Evolutionary conservation across 2,888 invertebrate genomes (phyloP), one percentile per base, ranked within the genome.

Genomic region (Sinohyriopsis cumingii): DNA sequence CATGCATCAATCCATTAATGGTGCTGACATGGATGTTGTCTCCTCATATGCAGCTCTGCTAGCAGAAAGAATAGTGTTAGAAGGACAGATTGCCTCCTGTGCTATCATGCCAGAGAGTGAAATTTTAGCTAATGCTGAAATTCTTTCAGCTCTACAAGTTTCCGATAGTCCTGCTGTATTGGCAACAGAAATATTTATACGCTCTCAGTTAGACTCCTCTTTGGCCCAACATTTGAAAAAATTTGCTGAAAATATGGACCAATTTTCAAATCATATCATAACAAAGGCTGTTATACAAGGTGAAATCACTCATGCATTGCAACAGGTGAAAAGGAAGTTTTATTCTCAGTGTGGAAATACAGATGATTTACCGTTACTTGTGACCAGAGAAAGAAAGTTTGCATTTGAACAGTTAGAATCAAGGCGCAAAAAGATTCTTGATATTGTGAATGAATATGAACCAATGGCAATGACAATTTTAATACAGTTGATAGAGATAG

Each of bases 1-100:
- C 59, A 72, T 83, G 72, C 77, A 78, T 56, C 75, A 73, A 55
- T 59, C 68, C 20, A 55, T 53, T 59, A 54, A 56, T 15, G 78
- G 76, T 15, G 75, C 80, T 65, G 83, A 84, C 63, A 74, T 77
- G 19, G 84, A 86, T 73, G 59, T 84, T 15, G 75, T 95, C 68
- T 94, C 95, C 86, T 93, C 95, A 87, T 92, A 95, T 84, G 94
- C 95, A 60, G 93, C 93, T 87, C 93, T 95, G 76, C 91, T 96
- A 84, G 94, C 95, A 33, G 93, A 94, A 85, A 94, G 89, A 72
- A 84, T 91, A 59, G 83, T 89, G 54, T 83, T 90, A 59, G 89
- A 90, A 74, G 87, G 87, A 28, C 86, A 88, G 63, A 69, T 76
- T 45, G 82, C 82, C 54, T 76, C 83, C 5, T 71, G 79, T 69